Evolutionary conservation across 2,113 vertebrate species (phyloP).

Genomic region (human (Homo sapiens)): DNA sequence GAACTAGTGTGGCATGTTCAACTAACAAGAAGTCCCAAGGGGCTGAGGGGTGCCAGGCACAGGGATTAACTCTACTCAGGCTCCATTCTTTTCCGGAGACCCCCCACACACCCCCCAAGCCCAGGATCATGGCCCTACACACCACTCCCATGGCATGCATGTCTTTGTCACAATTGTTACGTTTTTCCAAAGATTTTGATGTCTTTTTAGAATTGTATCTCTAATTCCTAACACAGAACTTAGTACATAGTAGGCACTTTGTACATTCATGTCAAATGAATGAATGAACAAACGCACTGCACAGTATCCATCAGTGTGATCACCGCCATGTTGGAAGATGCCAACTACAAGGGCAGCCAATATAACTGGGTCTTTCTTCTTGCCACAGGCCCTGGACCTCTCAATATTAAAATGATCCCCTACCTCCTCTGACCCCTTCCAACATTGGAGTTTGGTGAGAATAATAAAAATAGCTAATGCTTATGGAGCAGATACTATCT

Average conservation of each 20-base stretch:
- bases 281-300: not conserved
- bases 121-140: rapidly evolving
- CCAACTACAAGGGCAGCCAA: not conserved
- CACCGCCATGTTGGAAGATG: too few species aligned
- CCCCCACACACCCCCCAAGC: not conserved
- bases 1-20: rapidly evolving
- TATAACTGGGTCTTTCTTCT: too few species aligned
- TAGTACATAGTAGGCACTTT: not conserved
- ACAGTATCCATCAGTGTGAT: rapidly evolving
- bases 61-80: rapidly evolving
- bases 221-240: not conserved
- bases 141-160: rapidly evolving
- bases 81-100: rapidly evolving
- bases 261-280: too few species aligned
- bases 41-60: rapidly evolving
- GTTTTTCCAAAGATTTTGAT: not conserved
- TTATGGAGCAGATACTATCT: rapidly evolving
- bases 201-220: not conserved
- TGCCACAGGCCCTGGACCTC: too few species aligned
- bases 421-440: not conserved
- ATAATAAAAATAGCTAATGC: rapidly evolving
- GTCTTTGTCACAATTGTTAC: rapidly evolving
- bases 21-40: not conserved
- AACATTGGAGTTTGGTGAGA: not conserved
- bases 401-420: not conserved